Percentiles rank a stretch among this genome's conserved stretches.
phyloP scores from a whole-genome alignment of 1,140 invertebrate genomes.

The Callitettix versicolor region DNA sequence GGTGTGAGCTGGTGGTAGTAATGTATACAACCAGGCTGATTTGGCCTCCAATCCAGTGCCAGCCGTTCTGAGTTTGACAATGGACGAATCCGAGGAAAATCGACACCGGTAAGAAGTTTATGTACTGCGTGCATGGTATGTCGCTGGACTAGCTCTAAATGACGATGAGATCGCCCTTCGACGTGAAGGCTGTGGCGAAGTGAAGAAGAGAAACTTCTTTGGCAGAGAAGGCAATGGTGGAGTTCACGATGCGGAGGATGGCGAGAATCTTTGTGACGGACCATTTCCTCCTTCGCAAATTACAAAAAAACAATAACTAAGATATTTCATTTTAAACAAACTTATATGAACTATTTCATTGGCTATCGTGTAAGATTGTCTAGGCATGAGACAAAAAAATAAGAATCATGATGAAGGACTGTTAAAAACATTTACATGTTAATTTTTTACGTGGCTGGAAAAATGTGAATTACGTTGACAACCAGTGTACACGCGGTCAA shows the following conservation, averaged over 20 bases:
- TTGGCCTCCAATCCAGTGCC: slow-evolving; percentile 20
- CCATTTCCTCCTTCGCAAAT: slow-evolving; percentile 7
- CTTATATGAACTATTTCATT: no score
- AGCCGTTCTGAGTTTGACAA: slow-evolving; percentile 16
- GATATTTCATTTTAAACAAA: not conserved
- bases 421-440: no score
- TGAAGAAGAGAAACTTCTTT: slow-evolving; percentile 19
- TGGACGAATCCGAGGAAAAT: slow-evolving; percentile 17
- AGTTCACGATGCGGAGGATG: slow-evolving; percentile 19
- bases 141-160: slow-evolving; percentile 23
- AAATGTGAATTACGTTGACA: no score
- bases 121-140: slow-evolving; percentile 24
- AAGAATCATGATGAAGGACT: no score
- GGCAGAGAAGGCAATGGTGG: slow-evolving; percentile 26
- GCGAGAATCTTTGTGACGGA: not conserved
- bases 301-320: not conserved
- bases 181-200: slow-evolving; percentile 17
- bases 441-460: no score
- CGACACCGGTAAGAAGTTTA: slow-evolving; percentile 16
- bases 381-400: no score
- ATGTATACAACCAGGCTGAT: slow-evolving; percentile 21
- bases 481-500: no score
- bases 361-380: no score
- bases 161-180: slow-evolving; percentile 19
- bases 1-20: slow-evolving; percentile 25